These are phyloP conservation scores for Todiramphus saurophagus DNA, from an alignment of 2,113 vertebrate species.

Conservation along the genomic window DNA sequence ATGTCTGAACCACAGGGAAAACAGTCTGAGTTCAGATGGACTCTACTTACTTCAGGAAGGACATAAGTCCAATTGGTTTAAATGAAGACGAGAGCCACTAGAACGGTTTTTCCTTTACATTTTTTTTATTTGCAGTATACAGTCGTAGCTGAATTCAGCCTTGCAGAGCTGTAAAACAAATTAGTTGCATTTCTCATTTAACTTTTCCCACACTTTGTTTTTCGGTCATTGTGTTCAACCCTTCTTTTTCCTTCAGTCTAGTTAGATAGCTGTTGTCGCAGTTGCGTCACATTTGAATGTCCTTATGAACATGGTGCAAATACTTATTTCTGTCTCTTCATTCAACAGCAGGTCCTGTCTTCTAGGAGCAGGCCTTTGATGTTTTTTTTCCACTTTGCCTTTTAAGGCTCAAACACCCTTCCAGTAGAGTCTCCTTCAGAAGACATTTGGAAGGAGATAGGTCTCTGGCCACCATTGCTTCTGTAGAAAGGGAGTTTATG, in stretches of 20 bases:
- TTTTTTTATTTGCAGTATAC: background rate
- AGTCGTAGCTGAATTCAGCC: background rate
- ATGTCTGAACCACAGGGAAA: background rate
- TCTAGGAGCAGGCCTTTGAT: background rate
- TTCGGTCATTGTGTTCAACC: background rate
- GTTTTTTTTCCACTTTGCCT: background rate
- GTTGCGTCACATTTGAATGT: background rate
- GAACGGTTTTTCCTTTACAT: background rate
- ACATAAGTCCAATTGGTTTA: fast-evolving
- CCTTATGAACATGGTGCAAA: background rate
- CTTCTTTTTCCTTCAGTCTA: background rate
- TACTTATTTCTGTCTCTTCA: background rate
- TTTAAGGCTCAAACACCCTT: background rate
- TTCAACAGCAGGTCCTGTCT: background rate
- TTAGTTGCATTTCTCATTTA: background rate
- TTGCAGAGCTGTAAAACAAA: background rate
- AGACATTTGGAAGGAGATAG: background rate
- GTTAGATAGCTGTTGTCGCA: background rate
- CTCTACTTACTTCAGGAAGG: background rate
- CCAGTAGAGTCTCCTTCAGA: background rate
- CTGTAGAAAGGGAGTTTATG: background rate
- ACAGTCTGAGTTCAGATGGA: background rate
- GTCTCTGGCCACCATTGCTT: background rate
- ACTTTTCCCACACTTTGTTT: background rate
- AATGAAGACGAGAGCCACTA: background rate